phyloP scores from a whole-genome alignment of 2,797 vertebrate genomes.

The Heterohyrax brucei region DNA sequence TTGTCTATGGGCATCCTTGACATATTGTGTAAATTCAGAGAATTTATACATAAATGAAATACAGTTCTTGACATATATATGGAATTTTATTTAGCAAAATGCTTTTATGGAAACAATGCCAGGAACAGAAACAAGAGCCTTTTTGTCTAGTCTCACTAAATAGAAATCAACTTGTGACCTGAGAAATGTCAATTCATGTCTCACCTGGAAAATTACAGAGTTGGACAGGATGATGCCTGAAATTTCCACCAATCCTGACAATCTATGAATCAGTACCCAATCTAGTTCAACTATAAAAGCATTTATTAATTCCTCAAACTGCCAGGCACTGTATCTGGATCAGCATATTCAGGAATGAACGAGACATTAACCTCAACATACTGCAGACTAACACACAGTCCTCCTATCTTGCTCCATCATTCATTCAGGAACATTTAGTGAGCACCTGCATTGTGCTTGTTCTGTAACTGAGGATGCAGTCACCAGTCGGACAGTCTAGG shows the following conservation, averaged over 20 bases:
- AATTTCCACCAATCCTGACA: background rate
- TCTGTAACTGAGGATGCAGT: background rate
- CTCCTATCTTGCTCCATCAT: too few species aligned
- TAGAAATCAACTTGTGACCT: slow-evolving; percentile 14
- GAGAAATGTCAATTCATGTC: background rate
- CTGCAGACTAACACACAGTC: background rate
- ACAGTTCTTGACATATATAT: background rate
- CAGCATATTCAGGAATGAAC: background rate
- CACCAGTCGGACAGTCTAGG: background rate
- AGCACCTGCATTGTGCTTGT: background rate
- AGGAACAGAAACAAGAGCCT: background rate
- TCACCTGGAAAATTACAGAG: background rate
- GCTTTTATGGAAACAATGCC: background rate
- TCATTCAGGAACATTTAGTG: background rate
- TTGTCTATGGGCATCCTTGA: background rate
- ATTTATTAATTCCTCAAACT: slow-evolving; percentile 35
- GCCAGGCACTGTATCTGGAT: background rate
- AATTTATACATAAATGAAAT: slow-evolving; percentile 18
- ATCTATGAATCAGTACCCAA: background rate
- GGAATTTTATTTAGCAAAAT: background rate
- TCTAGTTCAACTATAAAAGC: background rate
- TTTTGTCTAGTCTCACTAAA: background rate
- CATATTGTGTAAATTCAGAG: background rate
- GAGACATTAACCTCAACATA: background rate
- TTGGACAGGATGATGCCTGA: background rate